Conservation (phyloP, 2,888 invertebrate species). For the Drosophila birchii region DNA sequence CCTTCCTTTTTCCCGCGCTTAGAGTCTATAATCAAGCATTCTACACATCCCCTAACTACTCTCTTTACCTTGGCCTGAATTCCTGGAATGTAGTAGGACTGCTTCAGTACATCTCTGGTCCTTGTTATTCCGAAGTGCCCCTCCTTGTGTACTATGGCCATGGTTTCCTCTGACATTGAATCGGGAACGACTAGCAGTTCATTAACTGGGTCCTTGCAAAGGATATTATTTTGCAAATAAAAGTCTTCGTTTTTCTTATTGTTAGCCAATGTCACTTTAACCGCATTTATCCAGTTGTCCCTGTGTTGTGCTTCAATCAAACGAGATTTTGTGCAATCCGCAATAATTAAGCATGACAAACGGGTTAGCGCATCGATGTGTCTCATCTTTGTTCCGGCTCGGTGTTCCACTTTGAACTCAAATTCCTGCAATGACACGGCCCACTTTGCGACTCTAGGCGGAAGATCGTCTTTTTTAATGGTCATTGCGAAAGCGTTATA, state of each 20-base stretch:
- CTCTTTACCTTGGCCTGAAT: neutral
- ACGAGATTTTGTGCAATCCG: neutral
- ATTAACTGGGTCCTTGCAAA: neutral
- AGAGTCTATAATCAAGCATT: neutral
- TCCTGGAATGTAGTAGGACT: neutral
- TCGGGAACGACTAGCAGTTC: neutral
- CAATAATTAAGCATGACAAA: neutral
- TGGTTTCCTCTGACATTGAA: neutral
- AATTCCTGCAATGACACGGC: neutral
- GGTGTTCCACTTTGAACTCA: neutral
- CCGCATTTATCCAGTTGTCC: no score
- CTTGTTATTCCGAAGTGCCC: neutral
- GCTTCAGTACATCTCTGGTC: neutral
- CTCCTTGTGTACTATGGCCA: neutral
- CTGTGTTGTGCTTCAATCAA: neutral
- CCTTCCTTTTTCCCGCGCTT: conserved; percentile 5
- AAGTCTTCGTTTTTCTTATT: neutral
- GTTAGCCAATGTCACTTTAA: neutral
- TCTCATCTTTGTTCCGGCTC: neutral
- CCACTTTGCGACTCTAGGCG: neutral
- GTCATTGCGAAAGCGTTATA: neutral
- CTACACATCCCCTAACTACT: conserved; percentile 2
- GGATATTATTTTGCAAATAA: neutral
- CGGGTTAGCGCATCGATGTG: neutral
- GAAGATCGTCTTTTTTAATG: neutral